phyloP scores from a whole-genome alignment of 2,888 invertebrate genomes.

The Ornithoptera alexandrae region DNA sequence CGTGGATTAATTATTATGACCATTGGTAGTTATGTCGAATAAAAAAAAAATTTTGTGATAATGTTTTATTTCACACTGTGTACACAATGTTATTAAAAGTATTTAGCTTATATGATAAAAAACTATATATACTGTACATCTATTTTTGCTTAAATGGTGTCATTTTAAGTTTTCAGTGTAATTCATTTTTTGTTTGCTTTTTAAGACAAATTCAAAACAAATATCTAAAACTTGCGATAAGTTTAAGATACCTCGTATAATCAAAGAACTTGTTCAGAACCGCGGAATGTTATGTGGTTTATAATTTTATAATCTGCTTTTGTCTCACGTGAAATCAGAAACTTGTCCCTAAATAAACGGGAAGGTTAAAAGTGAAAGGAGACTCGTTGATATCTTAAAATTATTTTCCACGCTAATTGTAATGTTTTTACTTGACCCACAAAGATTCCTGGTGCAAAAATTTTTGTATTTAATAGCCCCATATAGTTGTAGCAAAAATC shows the following conservation, averaged over 20 bases:
- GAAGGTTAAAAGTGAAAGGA: constrained; percentile 4
- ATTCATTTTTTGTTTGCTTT: background rate
- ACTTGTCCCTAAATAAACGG: constrained; percentile 13
- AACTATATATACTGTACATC: too few species aligned
- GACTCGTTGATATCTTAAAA: background rate
- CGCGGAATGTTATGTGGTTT: constrained; percentile 5
- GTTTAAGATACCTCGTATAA: constrained; percentile 5
- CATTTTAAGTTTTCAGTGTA: background rate
- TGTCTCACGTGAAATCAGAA: constrained; percentile 19
- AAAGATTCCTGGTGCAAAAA: background rate
- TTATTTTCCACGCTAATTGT: background rate
- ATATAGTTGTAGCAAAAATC: background rate
- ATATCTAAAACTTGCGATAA: background rate
- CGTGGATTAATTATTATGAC: background rate
- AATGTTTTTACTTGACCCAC: constrained; percentile 2
- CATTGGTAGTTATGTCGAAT: background rate
- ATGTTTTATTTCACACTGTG: background rate
- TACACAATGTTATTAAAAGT: too few species aligned
- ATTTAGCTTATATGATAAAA: too few species aligned
- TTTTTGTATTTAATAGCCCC: background rate
- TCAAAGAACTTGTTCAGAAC: constrained; percentile 14
- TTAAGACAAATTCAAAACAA: constrained; percentile 11
- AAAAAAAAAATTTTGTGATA: background rate
- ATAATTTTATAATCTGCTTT: constrained; percentile 24
- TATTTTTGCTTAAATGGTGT: background rate